These are phyloP conservation scores for Drosophila lacertosa DNA, from an alignment of 1,140 invertebrate species.

Conservation along the genomic window DNA sequence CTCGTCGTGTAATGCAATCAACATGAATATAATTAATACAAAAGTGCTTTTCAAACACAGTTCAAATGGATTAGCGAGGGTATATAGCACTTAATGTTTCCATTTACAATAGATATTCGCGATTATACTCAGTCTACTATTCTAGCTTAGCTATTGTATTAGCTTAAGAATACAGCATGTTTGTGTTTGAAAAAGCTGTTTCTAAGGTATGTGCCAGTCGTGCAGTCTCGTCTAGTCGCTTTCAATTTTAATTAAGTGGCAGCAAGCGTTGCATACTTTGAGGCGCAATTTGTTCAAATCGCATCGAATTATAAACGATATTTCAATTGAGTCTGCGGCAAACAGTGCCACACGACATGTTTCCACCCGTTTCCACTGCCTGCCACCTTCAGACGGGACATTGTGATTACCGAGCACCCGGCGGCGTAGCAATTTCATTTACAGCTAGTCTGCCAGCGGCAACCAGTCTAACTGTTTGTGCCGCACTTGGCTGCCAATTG, in stretches of 20 bases:
- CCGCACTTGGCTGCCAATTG: neutral
- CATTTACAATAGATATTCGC: too few species aligned
- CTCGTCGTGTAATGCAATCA: slow-evolving; percentile 66
- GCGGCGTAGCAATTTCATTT: slow-evolving; percentile 22
- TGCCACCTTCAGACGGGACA: neutral
- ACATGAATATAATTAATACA: slow-evolving; percentile 78
- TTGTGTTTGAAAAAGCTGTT: too few species aligned
- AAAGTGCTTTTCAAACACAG: slow-evolving; percentile 42
- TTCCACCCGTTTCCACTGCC: neutral
- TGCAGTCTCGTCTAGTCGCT: too few species aligned
- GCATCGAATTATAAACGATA: slow-evolving; percentile 67
- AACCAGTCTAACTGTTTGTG: neutral
- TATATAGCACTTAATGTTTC: too few species aligned
- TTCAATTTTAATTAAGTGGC: slow-evolving; percentile 69
- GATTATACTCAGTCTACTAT: too few species aligned
- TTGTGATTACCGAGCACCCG: slow-evolving; percentile 38
- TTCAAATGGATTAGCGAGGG: too few species aligned
- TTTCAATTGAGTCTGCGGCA: slow-evolving; percentile 49
- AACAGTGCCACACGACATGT: slow-evolving; percentile 13
- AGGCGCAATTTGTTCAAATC: slow-evolving; percentile 70
- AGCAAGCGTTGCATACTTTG: slow-evolving; percentile 59
- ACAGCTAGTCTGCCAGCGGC: neutral
- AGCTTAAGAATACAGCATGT: too few species aligned
- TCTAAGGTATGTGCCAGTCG: too few species aligned
- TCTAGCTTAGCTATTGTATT: too few species aligned